Base-by-base conservation (phyloP, 2,113 vertebrate species). In the Oreochromis tanganicae region DNA sequence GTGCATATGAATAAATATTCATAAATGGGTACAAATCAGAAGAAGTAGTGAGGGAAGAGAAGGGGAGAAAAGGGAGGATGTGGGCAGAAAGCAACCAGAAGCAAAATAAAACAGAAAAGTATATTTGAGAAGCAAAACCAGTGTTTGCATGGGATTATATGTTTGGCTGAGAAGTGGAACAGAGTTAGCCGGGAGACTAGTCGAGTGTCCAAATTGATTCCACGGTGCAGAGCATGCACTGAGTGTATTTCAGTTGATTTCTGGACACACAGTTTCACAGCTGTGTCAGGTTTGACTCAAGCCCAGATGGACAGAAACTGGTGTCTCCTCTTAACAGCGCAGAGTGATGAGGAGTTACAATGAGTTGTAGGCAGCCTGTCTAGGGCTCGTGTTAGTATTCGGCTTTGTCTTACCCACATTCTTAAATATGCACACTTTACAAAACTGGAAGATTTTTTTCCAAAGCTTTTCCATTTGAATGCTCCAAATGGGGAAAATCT, bases 191-290 rank as follows among this genome's bases (percentile, higher is more conserved):
- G 16, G 68, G 80, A 91, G 88, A 87, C 73, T 38, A 36, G 63
- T 11, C 7, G 82, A 85, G 55, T 54, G 88, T 87, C 81, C 82
- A 85, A 82, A 89, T 80, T 80, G 66, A 91, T 87, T 89, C 90
- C 91, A 86, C 80, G 41, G 59, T 9, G 82, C 52, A 52, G 73
- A 78, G 66, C 61, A 86, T 11, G 43, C 21, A 50, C 43, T 21
- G 3, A 61, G n/a, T 5, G 16, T 32, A 46, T 38, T 48, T 59
- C 32, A 61, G 27, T 73, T 0, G n/a, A 38, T 82, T 80, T 54
- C 1, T 36, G 63, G 46, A 89, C n/a, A 52, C n/a, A 43, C 21
- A 52, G 12, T 7, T 14, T 27, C 17, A 34, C 10, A 52, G 16
- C 73, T 12, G 17, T 52, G 73, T 52, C 17, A n/a, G 73, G 46